Base-by-base conservation (phyloP, 2,888 invertebrate species). In the Penaeus monodon region DNA sequence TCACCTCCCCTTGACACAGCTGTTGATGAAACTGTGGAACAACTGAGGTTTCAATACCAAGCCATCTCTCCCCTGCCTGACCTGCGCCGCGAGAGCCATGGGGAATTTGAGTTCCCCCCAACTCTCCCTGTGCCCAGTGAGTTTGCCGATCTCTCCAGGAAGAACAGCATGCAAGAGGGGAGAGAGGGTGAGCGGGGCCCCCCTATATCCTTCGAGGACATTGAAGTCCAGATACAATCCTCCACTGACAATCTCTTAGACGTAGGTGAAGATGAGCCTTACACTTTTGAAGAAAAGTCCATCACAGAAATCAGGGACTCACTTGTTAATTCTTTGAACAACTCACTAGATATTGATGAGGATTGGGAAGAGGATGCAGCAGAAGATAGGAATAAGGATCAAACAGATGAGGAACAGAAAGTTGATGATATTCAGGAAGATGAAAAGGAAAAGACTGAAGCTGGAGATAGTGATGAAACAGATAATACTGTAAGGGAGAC, bases 91-190 rank as follows among this genome's bases (percentile, higher is more conserved):
- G 95, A 95, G 91, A 95, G 95, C 85, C 89, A 57, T 95, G 95
- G 74, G 94, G 87, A 89, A 24, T 88, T 89, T 81, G 90, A 89
- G 29, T 86, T 91, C 80, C 91, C 91, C 63, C 89, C 91, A 80
- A 91, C 94, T 88, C 93, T 96, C 90, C 96, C 96, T 1, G 96
- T 95, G 76, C 97, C 97, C 85, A 90, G 89, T 70, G 96, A 96
- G 91, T 97, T 97, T 92, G 97, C 97, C 4, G 97, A 97, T 91
- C 95, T 86, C 24, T 68, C 44, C 17, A 73, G 73, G 63, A 88
- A 87, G 44, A 87, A 83, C 73, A 87, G 86, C 27, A 81, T 84
- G 77, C 80, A 84, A 73, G 89, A 86, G 29, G 63, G 74, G 7
- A 65, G n/a, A 81, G 73, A 81, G 81, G 81, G 33, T 57, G 49